Evolutionary conservation across 2,888 invertebrate genomes (phyloP), one percentile per base, ranked within the genome.

Genomic region (Muschampia plurimacula): DNA sequence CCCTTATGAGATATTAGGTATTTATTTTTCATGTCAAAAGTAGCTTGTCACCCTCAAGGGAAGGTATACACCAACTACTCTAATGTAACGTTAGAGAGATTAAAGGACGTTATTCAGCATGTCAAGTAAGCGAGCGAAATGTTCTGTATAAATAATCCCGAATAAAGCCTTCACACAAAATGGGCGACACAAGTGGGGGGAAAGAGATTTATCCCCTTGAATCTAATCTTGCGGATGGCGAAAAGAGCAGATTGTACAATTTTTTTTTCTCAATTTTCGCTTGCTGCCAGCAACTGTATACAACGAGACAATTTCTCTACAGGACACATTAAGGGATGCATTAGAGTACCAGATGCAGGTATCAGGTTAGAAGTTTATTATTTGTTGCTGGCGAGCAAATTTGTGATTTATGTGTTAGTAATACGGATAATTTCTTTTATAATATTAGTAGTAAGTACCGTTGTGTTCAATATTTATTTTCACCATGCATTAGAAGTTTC

Each of bases 221-320:
- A 92, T 93, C 89, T 92, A 92, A 92, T 93, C 91, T 93, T 89
- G 90, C 82, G 90, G 89, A 91, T 92, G 87, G 89, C 84, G 87
- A 90, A 91, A 90, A 88, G 89, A 91, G 89, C 89, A 89, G 87
- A 89, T 89, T 88, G 82, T 86, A 87, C 86, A 89, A 59, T 86
- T 88, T 89, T 79, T 79, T 79, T 81, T 85, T 89, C 86, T 87
- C 85, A 84, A 85, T 87, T 87, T 83, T 83, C 83, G 84, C 82
- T 84, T 83, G 79, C 78, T 79, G 77, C 67, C 80, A 79, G 80
- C 77, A 78, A 82, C 81, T 84, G 84, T 83, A 79, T 85, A 86
- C 84, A 84, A 80, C 80, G 83, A 83, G 83, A 87, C 85, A 81
- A 86, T 88, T 85, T 82, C 86, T 86, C 84, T 85, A 82, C 82